Evolutionary conservation across 1,140 invertebrate genomes (phyloP).

Genomic region (Rhysida immarginata): DNA sequence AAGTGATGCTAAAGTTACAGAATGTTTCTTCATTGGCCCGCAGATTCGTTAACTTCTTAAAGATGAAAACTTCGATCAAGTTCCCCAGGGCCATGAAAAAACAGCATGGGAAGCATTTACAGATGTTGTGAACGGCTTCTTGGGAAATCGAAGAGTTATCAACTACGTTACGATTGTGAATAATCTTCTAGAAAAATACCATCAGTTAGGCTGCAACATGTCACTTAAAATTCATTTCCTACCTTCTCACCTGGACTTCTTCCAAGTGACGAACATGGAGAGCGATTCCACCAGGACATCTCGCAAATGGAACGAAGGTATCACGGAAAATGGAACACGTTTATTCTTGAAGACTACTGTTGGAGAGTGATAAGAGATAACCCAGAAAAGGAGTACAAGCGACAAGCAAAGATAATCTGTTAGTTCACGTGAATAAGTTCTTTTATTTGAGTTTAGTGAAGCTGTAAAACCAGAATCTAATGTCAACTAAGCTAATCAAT

Average conservation of each 20-base stretch:
- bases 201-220: conserved; percentile 14
- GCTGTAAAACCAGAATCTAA: neutral
- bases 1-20: conserved; percentile 18
- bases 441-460: neutral
- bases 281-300: neutral
- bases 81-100: conserved; percentile 16
- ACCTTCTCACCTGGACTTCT: conserved; percentile 27
- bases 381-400: neutral
- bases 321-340: neutral
- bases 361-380: neutral
- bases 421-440: neutral
- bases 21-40: conserved; percentile 16
- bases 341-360: neutral
- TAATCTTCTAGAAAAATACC: conserved; percentile 14
- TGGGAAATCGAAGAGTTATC: conserved; percentile 12
- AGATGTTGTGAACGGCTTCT: conserved; percentile 16
- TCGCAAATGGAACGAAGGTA: neutral
- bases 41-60: conserved; percentile 15
- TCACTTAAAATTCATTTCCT: conserved; percentile 14
- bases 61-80: conserved; percentile 12
- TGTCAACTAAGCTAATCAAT: neutral
- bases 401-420: neutral
- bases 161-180: conserved; percentile 16
- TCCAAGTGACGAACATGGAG: conserved; percentile 10
- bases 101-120: conserved; percentile 16